Percentiles rank a stretch among this genome's conserved stretches.
phyloP scores from a whole-genome alignment of 2,113 vertebrate genomes.

The Camelus dromedarius region DNA sequence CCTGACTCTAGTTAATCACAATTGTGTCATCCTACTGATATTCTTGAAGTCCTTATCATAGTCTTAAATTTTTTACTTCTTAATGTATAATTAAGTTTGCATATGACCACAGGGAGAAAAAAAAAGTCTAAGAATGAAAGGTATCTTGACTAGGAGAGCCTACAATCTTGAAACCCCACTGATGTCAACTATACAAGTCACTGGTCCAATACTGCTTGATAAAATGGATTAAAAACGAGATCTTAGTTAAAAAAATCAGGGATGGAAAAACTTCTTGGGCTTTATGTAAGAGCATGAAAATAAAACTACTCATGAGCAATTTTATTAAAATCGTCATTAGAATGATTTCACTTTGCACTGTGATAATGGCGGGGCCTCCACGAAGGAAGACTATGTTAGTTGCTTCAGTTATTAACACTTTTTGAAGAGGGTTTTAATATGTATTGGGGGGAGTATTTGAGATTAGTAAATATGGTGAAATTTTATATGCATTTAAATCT shows the following conservation, averaged over 20 bases:
- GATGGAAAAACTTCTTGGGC: not conserved
- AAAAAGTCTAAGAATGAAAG: not conserved
- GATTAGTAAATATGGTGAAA: not conserved
- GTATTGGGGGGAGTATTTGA: not conserved
- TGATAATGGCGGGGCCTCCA: not conserved
- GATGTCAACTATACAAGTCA: not conserved
- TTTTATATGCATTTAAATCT: slow-evolving; percentile 39
- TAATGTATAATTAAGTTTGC: slow-evolving; percentile 34
- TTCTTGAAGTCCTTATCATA: slow-evolving; percentile 25
- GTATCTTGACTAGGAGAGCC: not conserved
- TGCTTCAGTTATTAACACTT: slow-evolving; percentile 10
- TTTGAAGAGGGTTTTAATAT: not conserved
- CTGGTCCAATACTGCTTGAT: not conserved
- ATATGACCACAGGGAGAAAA: not conserved
- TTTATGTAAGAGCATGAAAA: slow-evolving; percentile 27
- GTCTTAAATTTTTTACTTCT: slow-evolving; percentile 8
- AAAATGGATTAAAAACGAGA: slow-evolving; percentile 42
- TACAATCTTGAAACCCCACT: not conserved
- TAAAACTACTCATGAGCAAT: not conserved
- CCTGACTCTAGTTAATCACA: not conserved
- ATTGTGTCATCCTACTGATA: not conserved
- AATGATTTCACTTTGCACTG: not conserved
- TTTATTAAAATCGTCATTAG: slow-evolving; percentile 40
- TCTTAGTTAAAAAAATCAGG: not conserved
- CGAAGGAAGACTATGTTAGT: not conserved